Base-by-base conservation (phyloP, 1,140 invertebrate species). In the Onthophagus taurus region DNA sequence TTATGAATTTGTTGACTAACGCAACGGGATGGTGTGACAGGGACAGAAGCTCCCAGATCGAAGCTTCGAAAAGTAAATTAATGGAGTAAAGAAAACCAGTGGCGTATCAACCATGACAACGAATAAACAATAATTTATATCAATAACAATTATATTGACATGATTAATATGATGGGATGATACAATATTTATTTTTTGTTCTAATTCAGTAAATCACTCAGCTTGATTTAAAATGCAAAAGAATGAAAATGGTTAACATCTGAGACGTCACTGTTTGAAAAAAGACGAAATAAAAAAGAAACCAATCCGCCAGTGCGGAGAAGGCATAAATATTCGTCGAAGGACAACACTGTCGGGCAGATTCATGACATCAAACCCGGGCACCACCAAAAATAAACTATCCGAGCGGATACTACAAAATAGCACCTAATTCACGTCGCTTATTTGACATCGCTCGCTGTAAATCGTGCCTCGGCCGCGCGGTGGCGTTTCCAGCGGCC, bases 351-450 rank as follows among this genome's bases (percentile, higher is more conserved):
- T 45, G 38, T 45, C 30, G 44, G 43, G 44, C 44, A 45, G 44
- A 45, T 45, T 45, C 44, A 45, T 45, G 23, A 30, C 44, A 45
- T 38, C 44, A 31, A 38, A 20, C 36, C 31, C 34, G 17, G 18
- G 34, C 19, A 36, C 18, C n/a, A 38, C 35, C 30, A 45, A 45
- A 45, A 45, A 45, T 45, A 45, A 45, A 45, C 44, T 45, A 45
- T 24, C 24, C 34, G 44, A 45, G 38, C 44, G 44, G 44, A 45
- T 45, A 26, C 35, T 45, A 45, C 44, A 45, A 45, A 45, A 45
- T 45, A 45, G 35, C 44, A 45, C 44, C 44, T 45, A 45, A 45
- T 45, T 45, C 34, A 45, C 44, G 44, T 45, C 44, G 34, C 44
- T 36, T 38, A 45, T 45, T 45, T 45, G 44, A 45, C 44, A 45